Evolutionary conservation across 2,888 invertebrate genomes (phyloP).

Genomic region (Netelia inedita): DNA sequence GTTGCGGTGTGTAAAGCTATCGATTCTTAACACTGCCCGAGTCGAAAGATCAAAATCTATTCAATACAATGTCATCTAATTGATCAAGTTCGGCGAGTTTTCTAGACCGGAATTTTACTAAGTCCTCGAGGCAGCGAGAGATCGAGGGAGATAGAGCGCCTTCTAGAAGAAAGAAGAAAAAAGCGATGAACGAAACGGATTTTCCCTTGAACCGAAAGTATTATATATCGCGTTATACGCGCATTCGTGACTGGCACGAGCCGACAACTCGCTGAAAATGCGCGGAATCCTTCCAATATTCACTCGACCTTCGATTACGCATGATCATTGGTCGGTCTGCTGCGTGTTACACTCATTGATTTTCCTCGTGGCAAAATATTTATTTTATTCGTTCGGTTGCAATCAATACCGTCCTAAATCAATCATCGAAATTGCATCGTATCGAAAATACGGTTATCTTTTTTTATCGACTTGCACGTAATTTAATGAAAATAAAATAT

Average conservation of each 20-base stretch:
- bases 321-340: constrained; percentile 42
- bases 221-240: constrained; percentile 1
- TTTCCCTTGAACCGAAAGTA: constrained; percentile 39
- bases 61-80: background rate
- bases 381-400: constrained; percentile 2
- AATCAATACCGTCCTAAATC: background rate
- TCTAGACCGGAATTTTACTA: no score
- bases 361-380: constrained; percentile 3
- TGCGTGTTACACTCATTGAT: constrained; percentile 34
- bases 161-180: background rate
- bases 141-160: no score
- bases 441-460: background rate
- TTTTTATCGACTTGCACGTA: no score
- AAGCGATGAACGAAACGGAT: constrained; percentile 42
- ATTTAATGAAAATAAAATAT: no score
- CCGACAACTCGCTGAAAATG: constrained; percentile 13
- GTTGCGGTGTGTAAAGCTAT: background rate
- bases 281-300: constrained; percentile 59
- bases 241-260: constrained; percentile 19
- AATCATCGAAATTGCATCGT: background rate
- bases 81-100: no score
- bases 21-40: constrained; percentile 10
- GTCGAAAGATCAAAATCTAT: background rate
- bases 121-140: no score
- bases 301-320: constrained; percentile 48